These are phyloP conservation scores for Xiphophorus couchianus DNA, from an alignment of 2,113 vertebrate genomes.

Conservation along the genomic window DNA sequence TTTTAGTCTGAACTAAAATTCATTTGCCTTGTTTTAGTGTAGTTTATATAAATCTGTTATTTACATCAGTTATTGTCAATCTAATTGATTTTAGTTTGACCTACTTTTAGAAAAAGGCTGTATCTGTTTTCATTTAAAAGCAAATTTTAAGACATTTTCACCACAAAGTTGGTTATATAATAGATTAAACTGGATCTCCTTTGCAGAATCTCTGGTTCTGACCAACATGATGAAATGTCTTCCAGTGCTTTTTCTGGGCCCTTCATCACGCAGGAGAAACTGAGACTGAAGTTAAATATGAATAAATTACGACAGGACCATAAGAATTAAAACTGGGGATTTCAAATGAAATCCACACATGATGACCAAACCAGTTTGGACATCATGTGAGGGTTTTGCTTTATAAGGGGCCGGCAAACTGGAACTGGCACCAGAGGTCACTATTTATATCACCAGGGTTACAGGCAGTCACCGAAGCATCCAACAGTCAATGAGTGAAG, in stretches of 20 bases:
- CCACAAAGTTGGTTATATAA: too few species aligned
- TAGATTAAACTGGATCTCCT: not conserved
- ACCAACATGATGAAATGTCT: slow-evolving; percentile 4
- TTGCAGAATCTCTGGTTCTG: not conserved
- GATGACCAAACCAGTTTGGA: not conserved
- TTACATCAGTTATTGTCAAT: too few species aligned
- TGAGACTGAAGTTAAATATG: slow-evolving; percentile 44
- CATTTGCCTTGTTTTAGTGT: too few species aligned
- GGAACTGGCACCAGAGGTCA: not conserved
- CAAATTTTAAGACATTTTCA: too few species aligned
- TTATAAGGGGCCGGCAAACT: not conserved
- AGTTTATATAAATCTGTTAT: too few species aligned
- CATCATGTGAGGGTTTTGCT: not conserved
- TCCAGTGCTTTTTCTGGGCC: slow-evolving; percentile 20
- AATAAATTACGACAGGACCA: too few species aligned
- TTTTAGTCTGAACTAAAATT: too few species aligned
- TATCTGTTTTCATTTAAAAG: too few species aligned
- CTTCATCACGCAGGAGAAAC: slow-evolving; percentile 43
- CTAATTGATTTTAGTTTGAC: too few species aligned
- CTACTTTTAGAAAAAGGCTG: too few species aligned
- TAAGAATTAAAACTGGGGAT: not conserved
- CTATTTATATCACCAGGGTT: not conserved
- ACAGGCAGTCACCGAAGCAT: not conserved
- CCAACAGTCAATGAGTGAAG: not conserved
- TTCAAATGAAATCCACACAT: too few species aligned